Conservation (phyloP, 1,140 invertebrate genomes). For the Saccostrea cuccullata region DNA sequence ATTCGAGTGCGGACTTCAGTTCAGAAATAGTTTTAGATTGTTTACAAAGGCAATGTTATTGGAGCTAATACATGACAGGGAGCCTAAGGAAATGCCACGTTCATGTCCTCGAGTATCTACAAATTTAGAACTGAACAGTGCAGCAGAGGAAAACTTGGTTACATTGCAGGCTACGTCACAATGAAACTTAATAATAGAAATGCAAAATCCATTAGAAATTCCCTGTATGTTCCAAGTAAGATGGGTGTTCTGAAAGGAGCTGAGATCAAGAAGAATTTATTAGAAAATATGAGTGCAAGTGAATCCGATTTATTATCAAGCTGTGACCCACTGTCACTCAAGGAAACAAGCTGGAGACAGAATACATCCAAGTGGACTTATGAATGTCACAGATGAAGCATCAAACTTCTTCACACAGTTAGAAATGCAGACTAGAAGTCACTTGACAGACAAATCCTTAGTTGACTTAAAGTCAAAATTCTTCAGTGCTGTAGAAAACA, state of each 20-base stretch:
- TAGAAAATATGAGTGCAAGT: neutral
- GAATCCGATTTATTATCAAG: neutral
- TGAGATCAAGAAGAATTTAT: neutral
- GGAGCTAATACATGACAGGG: neutral
- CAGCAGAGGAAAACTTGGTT: conserved; percentile 24
- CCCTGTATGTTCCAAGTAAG: neutral
- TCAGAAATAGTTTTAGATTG: neutral
- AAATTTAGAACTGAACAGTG: neutral
- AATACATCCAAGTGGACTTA: conserved; percentile 30
- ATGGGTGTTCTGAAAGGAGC: neutral
- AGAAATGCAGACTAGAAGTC: conserved; percentile 25
- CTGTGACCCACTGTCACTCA: neutral
- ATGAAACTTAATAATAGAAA: neutral
- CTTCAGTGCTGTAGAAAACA: neutral
- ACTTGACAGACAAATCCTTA: neutral
- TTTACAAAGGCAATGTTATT: conserved; percentile 29
- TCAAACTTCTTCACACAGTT: conserved; percentile 37
- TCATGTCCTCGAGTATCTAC: neutral
- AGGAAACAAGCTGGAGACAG: neutral
- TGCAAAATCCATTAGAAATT: neutral
- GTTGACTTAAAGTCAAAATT: neutral
- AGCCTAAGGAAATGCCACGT: neutral
- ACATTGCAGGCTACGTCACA: neutral
- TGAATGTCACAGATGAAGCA: conserved; percentile 40
- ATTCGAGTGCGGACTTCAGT: neutral